A percentile compares a stretch with the other conserved stretches of the same genome.
phyloP scores from a whole-genome alignment of 2,797 vertebrate genomes.

The Thalassophryne amazonica region DNA sequence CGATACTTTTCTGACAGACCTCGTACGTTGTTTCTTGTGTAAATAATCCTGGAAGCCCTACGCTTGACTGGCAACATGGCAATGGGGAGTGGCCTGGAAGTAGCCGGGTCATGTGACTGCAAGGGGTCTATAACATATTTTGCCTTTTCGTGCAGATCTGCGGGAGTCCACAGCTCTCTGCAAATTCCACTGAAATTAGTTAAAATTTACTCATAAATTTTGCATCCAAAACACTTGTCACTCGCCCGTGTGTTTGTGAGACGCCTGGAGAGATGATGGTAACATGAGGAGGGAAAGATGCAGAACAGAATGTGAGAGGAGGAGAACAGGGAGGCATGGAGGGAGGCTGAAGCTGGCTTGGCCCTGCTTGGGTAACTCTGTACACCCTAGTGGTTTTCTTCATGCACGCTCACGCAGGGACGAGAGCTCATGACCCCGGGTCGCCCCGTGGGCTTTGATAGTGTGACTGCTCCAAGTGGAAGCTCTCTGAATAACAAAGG shows the following conservation, averaged over 20 bases:
- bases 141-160: no score
- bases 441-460: constrained; percentile 61
- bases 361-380: constrained; percentile 32
- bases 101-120: no score
- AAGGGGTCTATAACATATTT: no score
- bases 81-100: no score
- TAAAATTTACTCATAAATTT: no score
- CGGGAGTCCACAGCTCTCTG: no score
- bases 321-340: constrained; percentile 22
- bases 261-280: not conserved
- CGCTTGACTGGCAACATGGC: no score
- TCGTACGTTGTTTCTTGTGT: no score
- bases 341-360: constrained; percentile 25
- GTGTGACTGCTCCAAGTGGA: constrained; percentile 51
- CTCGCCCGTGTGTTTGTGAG: not conserved
- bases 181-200: no score
- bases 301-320: constrained; percentile 5
- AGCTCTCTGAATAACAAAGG: constrained; percentile 66
- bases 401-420: constrained; percentile 27
- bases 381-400: constrained; percentile 20
- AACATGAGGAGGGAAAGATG: not conserved
- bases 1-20: no score
- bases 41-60: no score
- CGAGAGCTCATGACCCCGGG: constrained; percentile 52
- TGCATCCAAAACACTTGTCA: no score